Conservation (phyloP, 2,113 vertebrate species). For the Equus przewalskii region DNA sequence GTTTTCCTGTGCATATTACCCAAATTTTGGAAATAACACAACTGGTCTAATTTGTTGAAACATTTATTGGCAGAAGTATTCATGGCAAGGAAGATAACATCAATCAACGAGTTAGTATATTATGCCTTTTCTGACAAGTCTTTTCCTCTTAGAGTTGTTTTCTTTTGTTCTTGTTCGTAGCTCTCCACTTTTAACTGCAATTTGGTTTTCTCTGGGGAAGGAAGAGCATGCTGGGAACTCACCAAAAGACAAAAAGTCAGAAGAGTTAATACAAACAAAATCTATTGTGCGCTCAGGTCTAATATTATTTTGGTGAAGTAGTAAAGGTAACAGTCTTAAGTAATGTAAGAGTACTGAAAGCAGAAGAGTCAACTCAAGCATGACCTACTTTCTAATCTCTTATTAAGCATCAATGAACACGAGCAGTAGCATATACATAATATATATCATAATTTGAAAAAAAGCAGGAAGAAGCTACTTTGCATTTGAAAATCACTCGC, state of each 20-base stretch:
- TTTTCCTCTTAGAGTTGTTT: not conserved
- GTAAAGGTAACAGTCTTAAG: not conserved
- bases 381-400: not conserved
- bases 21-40: not conserved
- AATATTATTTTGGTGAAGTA: conserved; percentile 22
- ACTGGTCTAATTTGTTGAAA: not conserved
- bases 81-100: not conserved
- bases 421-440: not conserved
- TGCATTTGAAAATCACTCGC: not conserved
- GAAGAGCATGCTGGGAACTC: not conserved
- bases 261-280: not conserved
- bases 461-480: not conserved
- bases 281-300: not conserved
- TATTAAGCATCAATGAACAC: not conserved
- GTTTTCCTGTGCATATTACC: not conserved
- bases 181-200: not conserved
- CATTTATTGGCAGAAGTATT: not conserved
- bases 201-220: conserved; percentile 30
- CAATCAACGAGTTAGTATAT: not conserved
- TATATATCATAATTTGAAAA: conserved; percentile 9
- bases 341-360: not conserved
- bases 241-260: not conserved
- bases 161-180: not conserved
- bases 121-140: not conserved
- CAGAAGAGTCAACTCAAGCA: not conserved